Percentiles rank a stretch among this genome's conserved stretches.
phyloP scores from a whole-genome alignment of 2,797 vertebrate species.

The Paguma larvata region DNA sequence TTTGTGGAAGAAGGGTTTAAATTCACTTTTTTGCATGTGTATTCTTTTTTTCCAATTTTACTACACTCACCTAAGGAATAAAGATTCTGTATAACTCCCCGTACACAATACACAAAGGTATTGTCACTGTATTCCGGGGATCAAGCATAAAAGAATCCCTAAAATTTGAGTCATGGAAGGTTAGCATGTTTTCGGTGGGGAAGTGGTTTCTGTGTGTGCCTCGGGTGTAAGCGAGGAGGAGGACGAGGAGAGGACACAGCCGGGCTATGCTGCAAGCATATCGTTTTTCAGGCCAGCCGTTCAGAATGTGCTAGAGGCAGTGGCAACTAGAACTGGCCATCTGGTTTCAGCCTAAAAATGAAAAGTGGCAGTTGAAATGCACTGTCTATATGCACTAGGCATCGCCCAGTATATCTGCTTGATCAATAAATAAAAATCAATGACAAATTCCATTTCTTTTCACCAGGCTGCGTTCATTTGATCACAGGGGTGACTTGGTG shows the following conservation, averaged over 20 bases:
- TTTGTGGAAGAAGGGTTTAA: not conserved
- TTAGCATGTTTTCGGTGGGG: not conserved
- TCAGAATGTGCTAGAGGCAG: constrained; percentile 57
- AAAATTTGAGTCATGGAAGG: not conserved
- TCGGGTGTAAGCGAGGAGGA: not conserved
- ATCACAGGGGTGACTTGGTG: not conserved
- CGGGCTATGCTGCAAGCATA: not conserved
- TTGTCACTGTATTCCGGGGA: not conserved
- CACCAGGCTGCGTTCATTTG: not conserved
- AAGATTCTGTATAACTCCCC: not conserved
- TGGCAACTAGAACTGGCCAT: constrained; percentile 65
- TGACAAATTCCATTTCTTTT: constrained; percentile 53
- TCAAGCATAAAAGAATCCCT: constrained; percentile 17
- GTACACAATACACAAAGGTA: too few species aligned
- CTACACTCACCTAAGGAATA: not conserved
- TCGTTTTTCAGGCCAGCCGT: constrained; percentile 69
- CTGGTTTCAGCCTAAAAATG: constrained; percentile 74
- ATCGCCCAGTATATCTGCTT: constrained; percentile 56
- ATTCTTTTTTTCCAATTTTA: not conserved
- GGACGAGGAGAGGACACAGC: not conserved
- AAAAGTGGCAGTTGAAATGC: constrained; percentile 69
- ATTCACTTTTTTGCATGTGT: not conserved
- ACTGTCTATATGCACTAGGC: not conserved
- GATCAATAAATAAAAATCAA: constrained; percentile 64
- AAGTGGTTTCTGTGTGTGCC: not conserved